These are phyloP conservation scores for Trichacis sp. DNA, from an alignment of 2,888 invertebrate species.

Conservation along the genomic window DNA sequence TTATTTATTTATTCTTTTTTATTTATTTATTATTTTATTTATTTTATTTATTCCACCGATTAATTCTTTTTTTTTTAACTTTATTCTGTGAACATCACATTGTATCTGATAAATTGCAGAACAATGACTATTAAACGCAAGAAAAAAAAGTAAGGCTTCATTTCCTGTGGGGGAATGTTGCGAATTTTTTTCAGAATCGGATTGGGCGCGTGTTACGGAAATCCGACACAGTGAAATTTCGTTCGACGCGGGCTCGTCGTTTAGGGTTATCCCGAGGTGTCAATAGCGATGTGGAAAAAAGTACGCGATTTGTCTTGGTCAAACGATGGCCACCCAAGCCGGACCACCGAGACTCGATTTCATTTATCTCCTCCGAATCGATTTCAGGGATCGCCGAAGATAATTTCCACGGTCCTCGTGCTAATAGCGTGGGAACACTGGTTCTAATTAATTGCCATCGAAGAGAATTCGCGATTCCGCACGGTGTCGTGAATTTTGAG, in stretches of 20 bases:
- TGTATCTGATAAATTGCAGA: no score
- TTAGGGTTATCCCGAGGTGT: slow-evolving; percentile 19
- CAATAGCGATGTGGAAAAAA: slow-evolving; percentile 30
- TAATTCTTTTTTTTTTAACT: no score
- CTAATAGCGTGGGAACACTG: slow-evolving; percentile 57
- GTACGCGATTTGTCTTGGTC: slow-evolving; percentile 32
- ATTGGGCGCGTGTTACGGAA: not conserved
- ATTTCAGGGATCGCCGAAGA: slow-evolving; percentile 49
- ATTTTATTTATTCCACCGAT: no score
- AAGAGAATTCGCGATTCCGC: slow-evolving; percentile 39
- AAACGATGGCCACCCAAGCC: slow-evolving; percentile 50
- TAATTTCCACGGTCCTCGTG: slow-evolving; percentile 59
- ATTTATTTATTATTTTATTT: no score
- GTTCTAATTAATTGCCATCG: slow-evolving; percentile 40
- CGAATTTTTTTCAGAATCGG: no score
- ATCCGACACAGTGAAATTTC: not conserved
- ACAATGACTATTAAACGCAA: no score
- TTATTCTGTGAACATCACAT: no score
- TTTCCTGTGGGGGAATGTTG: no score
- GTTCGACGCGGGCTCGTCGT: slow-evolving; percentile 16
- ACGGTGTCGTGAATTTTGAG: not conserved
- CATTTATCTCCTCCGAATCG: slow-evolving; percentile 49
- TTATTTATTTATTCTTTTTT: no score
- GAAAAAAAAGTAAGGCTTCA: no score
- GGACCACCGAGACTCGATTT: slow-evolving; percentile 55